phyloP scores from a whole-genome alignment of 2,888 invertebrate genomes.

The Crocallis elinguaria region DNA sequence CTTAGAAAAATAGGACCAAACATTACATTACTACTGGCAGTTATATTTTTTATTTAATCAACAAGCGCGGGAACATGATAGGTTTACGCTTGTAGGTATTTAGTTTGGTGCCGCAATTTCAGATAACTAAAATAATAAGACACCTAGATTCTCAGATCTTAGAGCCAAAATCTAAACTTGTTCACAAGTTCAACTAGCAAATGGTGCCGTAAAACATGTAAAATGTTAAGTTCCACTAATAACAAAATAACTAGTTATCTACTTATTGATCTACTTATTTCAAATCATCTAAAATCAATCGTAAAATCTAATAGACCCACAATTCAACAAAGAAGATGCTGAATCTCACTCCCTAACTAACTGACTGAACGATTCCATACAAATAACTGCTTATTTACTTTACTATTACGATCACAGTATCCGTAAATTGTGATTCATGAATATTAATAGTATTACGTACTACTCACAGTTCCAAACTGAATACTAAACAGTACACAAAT shows the following conservation, averaged over 20 bases:
- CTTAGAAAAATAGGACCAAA: too few relatives aligned
- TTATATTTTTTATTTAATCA: too few relatives aligned
- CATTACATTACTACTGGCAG: too few relatives aligned
- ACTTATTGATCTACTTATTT: too few relatives aligned
- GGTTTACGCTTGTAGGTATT: too few relatives aligned
- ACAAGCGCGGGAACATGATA: too few relatives aligned
- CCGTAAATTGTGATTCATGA: conserved; percentile 45
- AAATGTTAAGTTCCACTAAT: too few relatives aligned
- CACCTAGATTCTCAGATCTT: too few relatives aligned
- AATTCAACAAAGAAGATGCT: not conserved
- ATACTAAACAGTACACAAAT: conserved; percentile 43
- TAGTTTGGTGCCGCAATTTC: too few relatives aligned
- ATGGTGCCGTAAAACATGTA: not conserved
- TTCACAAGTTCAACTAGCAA: not conserved
- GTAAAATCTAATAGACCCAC: not conserved
- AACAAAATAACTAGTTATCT: too few relatives aligned
- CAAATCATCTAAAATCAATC: not conserved
- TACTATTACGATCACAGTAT: conserved; percentile 21
- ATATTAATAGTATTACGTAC: conserved; percentile 51
- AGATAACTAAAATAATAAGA: too few relatives aligned
- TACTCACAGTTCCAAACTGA: conserved; percentile 41
- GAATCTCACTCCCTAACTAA: not conserved
- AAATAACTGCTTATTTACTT: not conserved
- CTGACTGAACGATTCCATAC: conserved; percentile 1
- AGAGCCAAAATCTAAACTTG: not conserved